Evolutionary conservation across 2,888 invertebrate species (phyloP).

Genomic region (Meliscaeva auricollis): DNA sequence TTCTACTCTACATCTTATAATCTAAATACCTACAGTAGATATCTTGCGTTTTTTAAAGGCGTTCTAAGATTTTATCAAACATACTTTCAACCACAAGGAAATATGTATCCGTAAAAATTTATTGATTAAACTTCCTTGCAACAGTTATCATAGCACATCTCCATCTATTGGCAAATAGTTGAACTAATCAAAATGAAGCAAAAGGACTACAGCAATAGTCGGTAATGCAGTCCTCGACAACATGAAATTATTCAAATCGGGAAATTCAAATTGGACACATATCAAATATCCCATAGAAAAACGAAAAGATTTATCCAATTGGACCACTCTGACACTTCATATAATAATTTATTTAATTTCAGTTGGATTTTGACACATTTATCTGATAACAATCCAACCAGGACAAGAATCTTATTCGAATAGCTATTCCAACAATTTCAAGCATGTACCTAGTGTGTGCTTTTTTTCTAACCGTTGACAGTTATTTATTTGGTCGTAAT

Average conservation of each 20-base stretch:
- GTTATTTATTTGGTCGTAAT: constrained; percentile 65
- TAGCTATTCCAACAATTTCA: constrained; percentile 13
- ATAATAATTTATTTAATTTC: constrained; percentile 18
- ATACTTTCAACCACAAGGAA: no score
- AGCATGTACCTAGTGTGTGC: not conserved
- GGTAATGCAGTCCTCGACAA: constrained; percentile 44
- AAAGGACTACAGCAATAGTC: constrained; percentile 29
- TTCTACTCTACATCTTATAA: no score
- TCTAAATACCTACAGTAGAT: no score
- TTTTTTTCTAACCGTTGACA: constrained; percentile 40
- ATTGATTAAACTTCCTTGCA: not conserved
- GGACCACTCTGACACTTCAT: not conserved
- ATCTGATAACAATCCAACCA: constrained; percentile 39
- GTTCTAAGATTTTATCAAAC: no score
- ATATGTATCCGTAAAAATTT: no score
- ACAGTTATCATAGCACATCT: not conserved
- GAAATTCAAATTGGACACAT: constrained; percentile 43
- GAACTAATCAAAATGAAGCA: not conserved
- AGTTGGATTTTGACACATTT: constrained; percentile 38
- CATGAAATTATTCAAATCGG: constrained; percentile 18
- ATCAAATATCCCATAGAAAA: constrained; percentile 1
- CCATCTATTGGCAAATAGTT: constrained; percentile 43
- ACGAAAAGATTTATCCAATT: constrained; percentile 20
- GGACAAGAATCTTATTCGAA: constrained; percentile 20
- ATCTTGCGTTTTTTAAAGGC: no score